These are phyloP conservation scores for Ptilorrhoa leucosticta DNA, from an alignment of 2,113 vertebrate species.

Conservation along the genomic window DNA sequence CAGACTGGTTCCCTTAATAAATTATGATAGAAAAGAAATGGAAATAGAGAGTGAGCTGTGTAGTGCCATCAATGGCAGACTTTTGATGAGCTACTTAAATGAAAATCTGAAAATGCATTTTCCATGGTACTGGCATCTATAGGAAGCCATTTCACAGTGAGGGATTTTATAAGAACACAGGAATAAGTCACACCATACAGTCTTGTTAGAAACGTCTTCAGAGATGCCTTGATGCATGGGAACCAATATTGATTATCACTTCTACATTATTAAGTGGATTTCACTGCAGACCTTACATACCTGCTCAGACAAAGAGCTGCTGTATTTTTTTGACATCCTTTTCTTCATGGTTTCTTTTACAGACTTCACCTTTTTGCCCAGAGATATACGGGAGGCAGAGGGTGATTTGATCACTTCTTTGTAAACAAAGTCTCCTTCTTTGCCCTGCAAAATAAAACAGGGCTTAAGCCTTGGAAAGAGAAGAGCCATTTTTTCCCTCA, in stretches of 20 bases:
- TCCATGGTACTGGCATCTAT: background rate
- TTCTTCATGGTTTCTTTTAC: constrained; percentile 99
- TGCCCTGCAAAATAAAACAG: constrained; percentile 73
- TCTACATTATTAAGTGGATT: background rate
- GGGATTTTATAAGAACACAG: background rate
- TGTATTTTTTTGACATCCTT: constrained; percentile 98
- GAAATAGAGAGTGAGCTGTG: background rate
- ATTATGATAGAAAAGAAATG: background rate
- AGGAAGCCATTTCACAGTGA: constrained; percentile 36
- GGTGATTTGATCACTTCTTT: constrained; percentile 94
- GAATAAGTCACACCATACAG: background rate
- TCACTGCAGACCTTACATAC: constrained; percentile 56
- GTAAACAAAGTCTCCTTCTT: constrained; percentile 90
- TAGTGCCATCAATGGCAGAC: background rate
- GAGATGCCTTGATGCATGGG: background rate
- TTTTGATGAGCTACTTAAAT: background rate
- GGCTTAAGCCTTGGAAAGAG: background rate
- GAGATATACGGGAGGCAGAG: constrained; percentile 89
- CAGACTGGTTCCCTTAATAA: background rate
- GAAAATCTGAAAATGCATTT: constrained; percentile 20
- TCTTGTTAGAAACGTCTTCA: background rate
- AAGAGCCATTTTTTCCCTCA: background rate
- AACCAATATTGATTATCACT: background rate
- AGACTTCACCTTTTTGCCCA: constrained; percentile 98
- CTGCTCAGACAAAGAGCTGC: constrained; percentile 90